Percentiles rank a stretch among this genome's conserved stretches.
Conservation (phyloP, 1,140 invertebrate genomes). For the Hydropsyche tenuis region DNA sequence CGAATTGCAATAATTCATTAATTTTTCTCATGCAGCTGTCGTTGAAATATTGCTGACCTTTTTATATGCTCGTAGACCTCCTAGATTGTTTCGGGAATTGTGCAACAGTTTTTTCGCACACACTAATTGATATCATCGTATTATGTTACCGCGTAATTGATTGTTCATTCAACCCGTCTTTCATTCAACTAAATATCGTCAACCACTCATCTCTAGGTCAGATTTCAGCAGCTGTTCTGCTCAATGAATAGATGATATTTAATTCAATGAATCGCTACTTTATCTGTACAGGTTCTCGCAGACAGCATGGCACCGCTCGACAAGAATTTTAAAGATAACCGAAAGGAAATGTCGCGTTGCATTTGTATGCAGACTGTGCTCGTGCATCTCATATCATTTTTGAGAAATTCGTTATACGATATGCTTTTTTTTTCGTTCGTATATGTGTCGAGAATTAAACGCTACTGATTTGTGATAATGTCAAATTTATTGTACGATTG, state of each 20-base stretch:
- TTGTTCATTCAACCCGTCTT: too few species aligned
- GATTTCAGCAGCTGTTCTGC: too few species aligned
- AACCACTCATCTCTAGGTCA: too few species aligned
- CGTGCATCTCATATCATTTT: constrained; percentile 19
- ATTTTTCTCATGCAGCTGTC: background rate
- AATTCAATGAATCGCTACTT: background rate
- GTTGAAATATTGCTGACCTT: background rate
- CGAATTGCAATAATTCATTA: background rate
- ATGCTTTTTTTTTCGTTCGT: background rate
- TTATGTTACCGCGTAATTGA: too few species aligned
- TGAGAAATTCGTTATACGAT: constrained; percentile 13
- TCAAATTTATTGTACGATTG: background rate
- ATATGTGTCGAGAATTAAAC: background rate
- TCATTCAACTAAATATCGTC: too few species aligned
- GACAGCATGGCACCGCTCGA: constrained; percentile 22
- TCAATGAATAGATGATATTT: too few species aligned
- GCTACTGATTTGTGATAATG: background rate
- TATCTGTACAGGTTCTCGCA: background rate
- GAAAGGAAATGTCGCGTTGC: constrained; percentile 3
- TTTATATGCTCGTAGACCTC: constrained; percentile 14
- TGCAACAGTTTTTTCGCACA: too few species aligned
- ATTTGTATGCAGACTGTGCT: constrained; percentile 24
- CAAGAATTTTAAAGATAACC: constrained; percentile 22
- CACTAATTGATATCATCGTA: too few species aligned
- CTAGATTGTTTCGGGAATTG: constrained; percentile 18